These are phyloP conservation scores for Cranoglanis bouderius DNA, from an alignment of 2,113 vertebrate species.

Conservation along the genomic window DNA sequence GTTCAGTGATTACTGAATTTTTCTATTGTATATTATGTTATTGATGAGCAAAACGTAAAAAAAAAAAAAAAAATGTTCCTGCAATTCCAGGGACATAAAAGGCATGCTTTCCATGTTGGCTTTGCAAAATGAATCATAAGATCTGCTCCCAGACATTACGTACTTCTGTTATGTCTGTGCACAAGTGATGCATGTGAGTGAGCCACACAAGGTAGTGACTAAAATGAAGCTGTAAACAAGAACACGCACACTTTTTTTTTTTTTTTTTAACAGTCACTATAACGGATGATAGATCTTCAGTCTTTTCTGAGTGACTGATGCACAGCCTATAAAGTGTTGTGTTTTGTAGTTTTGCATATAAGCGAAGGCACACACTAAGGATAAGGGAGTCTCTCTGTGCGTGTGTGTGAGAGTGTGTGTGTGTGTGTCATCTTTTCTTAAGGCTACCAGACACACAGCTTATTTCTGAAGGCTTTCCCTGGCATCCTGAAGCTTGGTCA, in stretches of 20 bases:
- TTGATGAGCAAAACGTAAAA: not conserved
- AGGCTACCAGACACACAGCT: conserved; percentile 37
- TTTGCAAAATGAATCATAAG: not conserved
- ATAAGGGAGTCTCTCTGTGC: not conserved
- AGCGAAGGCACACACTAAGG: conserved; percentile 70
- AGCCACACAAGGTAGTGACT: not conserved
- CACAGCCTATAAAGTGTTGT: conserved; percentile 41
- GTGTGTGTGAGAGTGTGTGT: not conserved
- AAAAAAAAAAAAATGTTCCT: not conserved
- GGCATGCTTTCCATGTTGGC: not conserved
- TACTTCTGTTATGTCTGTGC: not conserved
- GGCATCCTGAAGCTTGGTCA: conserved; percentile 88
- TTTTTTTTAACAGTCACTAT: conserved; percentile 43
- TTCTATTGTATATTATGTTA: not conserved
- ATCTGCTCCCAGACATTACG: not conserved
- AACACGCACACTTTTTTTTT: not conserved
- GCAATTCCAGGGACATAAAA: not conserved
- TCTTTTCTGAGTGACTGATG: conserved; percentile 30
- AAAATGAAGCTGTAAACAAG: conserved; percentile 33
- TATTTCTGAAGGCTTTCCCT: conserved; percentile 82
- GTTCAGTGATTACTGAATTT: not conserved
- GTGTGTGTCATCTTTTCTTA: conserved; percentile 2
- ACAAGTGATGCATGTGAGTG: not conserved
- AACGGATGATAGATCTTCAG: not conserved
- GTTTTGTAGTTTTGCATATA: conserved; percentile 59